Evolutionary conservation across 2,797 vertebrate species (phyloP).

Genomic region (Tragopan temminckii): DNA sequence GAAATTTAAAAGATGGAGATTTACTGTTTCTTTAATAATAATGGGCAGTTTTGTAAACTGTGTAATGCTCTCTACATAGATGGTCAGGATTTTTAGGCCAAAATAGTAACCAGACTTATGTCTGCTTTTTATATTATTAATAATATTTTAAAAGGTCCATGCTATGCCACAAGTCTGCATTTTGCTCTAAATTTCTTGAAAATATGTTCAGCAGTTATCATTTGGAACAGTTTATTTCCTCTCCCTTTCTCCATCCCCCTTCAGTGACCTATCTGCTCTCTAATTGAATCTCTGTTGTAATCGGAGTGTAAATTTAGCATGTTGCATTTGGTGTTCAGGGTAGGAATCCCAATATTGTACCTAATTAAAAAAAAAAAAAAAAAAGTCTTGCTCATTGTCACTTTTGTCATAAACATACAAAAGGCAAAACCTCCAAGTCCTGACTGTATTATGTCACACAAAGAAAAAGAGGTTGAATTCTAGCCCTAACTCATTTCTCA

Average conservation of each 20-base stretch:
- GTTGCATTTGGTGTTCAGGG: background rate
- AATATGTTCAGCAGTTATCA: background rate
- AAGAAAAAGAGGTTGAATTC: background rate
- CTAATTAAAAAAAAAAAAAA: background rate
- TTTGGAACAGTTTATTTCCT: background rate
- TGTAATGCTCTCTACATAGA: background rate
- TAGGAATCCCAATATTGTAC: background rate
- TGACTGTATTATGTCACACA: background rate
- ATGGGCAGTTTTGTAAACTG: background rate
- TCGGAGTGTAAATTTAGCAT: rapidly evolving
- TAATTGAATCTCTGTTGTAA: background rate
- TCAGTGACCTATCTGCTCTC: background rate
- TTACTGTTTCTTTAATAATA: background rate
- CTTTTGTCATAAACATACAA: background rate
- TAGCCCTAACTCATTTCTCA: background rate
- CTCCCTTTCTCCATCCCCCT: background rate
- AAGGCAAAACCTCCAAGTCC: background rate
- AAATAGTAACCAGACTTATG: background rate
- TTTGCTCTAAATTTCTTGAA: background rate
- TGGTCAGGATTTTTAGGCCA: background rate
- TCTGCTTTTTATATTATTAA: background rate
- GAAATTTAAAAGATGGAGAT: background rate
- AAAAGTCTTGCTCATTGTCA: background rate
- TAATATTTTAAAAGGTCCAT: background rate
- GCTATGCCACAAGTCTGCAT: background rate